A percentile compares a stretch with the other conserved stretches of the same genome.
Conservation (phyloP, 2,888 invertebrate species). For the Hydroisotoma schaefferi region DNA sequence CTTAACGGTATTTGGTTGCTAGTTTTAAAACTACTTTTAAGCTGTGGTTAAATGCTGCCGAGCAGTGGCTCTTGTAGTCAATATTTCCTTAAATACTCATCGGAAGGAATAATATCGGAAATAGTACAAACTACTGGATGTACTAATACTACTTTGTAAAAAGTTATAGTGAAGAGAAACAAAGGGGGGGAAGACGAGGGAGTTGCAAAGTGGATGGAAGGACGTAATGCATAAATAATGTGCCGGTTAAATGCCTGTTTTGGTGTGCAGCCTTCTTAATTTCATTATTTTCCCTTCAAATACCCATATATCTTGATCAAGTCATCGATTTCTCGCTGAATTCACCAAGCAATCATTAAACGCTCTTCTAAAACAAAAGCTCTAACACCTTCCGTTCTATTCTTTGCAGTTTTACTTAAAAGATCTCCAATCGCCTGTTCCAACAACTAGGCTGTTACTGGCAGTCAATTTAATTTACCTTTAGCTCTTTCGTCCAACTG, state of each 20-base stretch:
- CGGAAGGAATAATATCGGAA: no score
- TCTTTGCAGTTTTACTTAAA: neutral
- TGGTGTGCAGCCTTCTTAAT: slow-evolving; percentile 48
- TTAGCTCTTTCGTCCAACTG: no score
- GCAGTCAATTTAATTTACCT: slow-evolving; percentile 1
- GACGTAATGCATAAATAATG: slow-evolving; percentile 48
- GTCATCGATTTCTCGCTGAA: slow-evolving; percentile 49
- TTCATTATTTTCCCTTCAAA: slow-evolving; percentile 48
- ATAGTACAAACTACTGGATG: no score
- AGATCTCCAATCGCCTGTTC: no score
- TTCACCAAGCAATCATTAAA: slow-evolving; percentile 48
- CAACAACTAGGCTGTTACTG: neutral
- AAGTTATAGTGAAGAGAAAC: neutral
- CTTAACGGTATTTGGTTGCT: no score
- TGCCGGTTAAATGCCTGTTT: slow-evolving; percentile 46
- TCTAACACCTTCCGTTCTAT: slow-evolving; percentile 6
- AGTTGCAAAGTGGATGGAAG: slow-evolving; percentile 20
- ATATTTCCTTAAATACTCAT: no score
- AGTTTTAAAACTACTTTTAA: no score
- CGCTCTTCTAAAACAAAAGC: slow-evolving; percentile 41
- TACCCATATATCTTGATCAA: slow-evolving; percentile 49
- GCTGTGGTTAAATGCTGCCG: no score
- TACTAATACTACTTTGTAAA: no score
- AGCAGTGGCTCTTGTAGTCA: no score
- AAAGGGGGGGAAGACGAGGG: slow-evolving; percentile 22